A percentile compares a stretch with the other conserved stretches of the same genome.
Conservation (phyloP, 2,888 invertebrate species). For the Nomada flava region DNA sequence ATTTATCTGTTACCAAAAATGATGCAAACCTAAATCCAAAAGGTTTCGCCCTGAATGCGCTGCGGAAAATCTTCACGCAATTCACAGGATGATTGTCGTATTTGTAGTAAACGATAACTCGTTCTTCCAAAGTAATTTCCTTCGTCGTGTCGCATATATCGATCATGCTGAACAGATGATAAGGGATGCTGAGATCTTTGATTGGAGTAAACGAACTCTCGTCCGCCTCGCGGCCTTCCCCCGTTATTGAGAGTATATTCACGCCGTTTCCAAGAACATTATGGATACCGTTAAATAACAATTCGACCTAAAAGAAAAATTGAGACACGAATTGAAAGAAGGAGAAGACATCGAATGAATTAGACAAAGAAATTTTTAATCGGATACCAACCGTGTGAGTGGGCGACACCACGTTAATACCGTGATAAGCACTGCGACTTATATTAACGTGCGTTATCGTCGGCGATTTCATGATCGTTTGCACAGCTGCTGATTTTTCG, state of each 20-base stretch:
- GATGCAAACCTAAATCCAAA: constrained; percentile 90
- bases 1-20: neutral
- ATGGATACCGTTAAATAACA: constrained; percentile 90
- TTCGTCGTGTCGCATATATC: constrained; percentile 98
- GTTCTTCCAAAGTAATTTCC: constrained; percentile 94
- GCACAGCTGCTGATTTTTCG: constrained; percentile 96
- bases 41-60: constrained; percentile 93
- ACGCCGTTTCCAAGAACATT: constrained; percentile 96
- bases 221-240: constrained; percentile 95
- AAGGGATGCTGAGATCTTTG: constrained; percentile 92
- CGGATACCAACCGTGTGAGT: constrained; percentile 87
- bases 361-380: neutral
- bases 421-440: constrained; percentile 94
- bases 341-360: neutral
- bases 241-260: constrained; percentile 95
- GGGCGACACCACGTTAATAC: constrained; percentile 96
- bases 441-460: constrained; percentile 92
- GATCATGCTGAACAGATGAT: constrained; percentile 96
- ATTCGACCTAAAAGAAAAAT: constrained; percentile 84
- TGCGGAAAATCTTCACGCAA: constrained; percentile 98
- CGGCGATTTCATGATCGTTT: constrained; percentile 95
- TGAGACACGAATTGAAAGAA: neutral
- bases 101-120: constrained; percentile 97
- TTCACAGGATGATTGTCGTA: constrained; percentile 98
- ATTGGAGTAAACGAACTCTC: constrained; percentile 95